Evolutionary conservation across 1,140 invertebrate species (phyloP), one percentile per base, ranked within the genome.

Genomic region (Drosophila arizonae): DNA sequence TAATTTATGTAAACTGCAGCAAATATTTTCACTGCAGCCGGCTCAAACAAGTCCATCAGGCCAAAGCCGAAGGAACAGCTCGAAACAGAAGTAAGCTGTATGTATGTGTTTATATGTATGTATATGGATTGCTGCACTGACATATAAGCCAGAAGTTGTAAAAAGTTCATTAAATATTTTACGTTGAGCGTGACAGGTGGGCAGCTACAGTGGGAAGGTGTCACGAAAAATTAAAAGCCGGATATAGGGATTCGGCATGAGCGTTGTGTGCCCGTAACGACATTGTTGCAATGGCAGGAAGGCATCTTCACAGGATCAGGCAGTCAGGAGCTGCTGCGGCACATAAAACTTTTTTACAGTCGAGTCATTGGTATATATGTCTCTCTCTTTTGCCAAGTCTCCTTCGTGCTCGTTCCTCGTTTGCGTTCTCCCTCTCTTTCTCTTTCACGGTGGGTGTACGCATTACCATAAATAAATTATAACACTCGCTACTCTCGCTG

Each of bases 391-490:
- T 9, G 6, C 43, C 43, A 45, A 45, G n/a, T 45, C 41, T 43
- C 43, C 2, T 11, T 45, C 41, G 41, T 9, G 1, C 41, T 43
- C 41, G 3, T 6, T 45, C 43, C 43, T 15, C 41, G 10, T n/a
- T 43, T 3, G 2, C 41, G 11, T n/a, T 43, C 33, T 33, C 15
- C 9, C 1, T 36, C 33, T 52, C 52, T 41, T 28, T 6, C 10
- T 21, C 21, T 43, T 6, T 39, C 8, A 39, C 9, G 72, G 72
- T 67, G 71, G 64, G 56, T 58, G 76, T 77, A 79, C 84, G 84
- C 79, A 88, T 88, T 88, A 84, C 73, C 84, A 88, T 88, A 88
- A 88, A 88, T 88, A 88, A 88, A 88, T 88, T 88, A 88, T 88
- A 88, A 88, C 84, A 80, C 70, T 79, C 85, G 77, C 77, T 84